Evolutionary conservation across 2,113 vertebrate genomes (phyloP).

Genomic region (Zosterops borbonicus): DNA sequence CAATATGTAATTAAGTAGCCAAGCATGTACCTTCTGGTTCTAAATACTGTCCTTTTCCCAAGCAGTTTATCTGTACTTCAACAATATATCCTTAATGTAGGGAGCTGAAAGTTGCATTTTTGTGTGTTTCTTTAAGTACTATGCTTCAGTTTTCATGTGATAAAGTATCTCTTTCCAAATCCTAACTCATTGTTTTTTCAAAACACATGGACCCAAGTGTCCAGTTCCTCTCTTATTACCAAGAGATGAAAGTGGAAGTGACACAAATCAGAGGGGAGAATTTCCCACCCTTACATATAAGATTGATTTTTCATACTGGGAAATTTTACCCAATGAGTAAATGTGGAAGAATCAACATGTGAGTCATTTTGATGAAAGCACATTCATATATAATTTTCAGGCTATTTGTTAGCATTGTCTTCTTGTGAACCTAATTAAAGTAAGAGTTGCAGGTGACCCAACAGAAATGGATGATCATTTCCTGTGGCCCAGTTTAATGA

Average conservation of each 20-base stretch:
- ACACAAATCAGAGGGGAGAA: background rate
- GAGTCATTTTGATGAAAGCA: background rate
- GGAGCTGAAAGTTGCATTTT: background rate
- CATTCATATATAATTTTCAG: background rate
- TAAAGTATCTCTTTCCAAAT: background rate
- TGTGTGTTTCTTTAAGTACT: background rate
- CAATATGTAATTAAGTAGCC: background rate
- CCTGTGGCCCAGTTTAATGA: constrained; percentile 35
- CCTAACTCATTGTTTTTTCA: background rate
- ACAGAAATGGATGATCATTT: background rate
- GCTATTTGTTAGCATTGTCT: constrained; percentile 3
- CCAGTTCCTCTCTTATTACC: background rate
- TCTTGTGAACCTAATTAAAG: constrained; percentile 29
- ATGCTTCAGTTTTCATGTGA: background rate
- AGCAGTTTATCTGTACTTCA: background rate
- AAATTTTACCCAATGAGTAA: background rate
- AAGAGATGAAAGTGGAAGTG: background rate
- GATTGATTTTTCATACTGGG: background rate
- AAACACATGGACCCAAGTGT: background rate
- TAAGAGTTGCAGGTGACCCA: constrained; percentile 45
- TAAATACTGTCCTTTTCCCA: background rate
- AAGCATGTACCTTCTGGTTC: background rate
- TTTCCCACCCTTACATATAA: background rate
- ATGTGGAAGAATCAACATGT: background rate
- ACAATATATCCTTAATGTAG: background rate